A percentile compares a stretch with the other conserved stretches of the same genome.
phyloP scores from a whole-genome alignment of 2,113 vertebrate genomes.

The Poecilia latipinna region DNA sequence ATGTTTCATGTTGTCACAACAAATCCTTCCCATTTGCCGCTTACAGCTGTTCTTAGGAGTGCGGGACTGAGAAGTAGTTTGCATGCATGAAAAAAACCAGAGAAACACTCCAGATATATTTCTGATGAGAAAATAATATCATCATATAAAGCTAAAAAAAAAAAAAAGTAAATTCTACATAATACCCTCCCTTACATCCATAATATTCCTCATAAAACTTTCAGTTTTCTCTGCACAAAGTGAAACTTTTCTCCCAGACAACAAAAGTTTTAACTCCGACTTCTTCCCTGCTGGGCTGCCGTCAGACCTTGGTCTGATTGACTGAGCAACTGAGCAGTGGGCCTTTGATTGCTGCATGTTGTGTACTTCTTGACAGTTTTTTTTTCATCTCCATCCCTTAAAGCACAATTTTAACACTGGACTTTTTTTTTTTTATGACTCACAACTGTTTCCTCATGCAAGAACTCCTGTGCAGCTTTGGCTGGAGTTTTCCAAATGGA shows the following conservation, averaged over 20 bases:
- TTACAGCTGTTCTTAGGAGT: too few species aligned
- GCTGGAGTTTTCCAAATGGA: conserved; percentile 4
- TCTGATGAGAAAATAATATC: too few species aligned
- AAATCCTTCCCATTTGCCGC: too few species aligned
- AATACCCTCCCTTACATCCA: too few species aligned
- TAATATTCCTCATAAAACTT: too few species aligned
- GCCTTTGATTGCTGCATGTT: conserved; percentile 36
- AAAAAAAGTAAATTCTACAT: too few species aligned
- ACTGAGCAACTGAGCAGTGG: conserved; percentile 35
- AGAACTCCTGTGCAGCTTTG: conserved; percentile 4
- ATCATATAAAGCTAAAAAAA: too few species aligned
- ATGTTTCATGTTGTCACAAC: too few species aligned
- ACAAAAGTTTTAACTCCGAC: conserved; percentile 34
- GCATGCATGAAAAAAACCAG: too few species aligned
- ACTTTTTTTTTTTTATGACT: neutral
- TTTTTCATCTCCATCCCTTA: conserved; percentile 15
- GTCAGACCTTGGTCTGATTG: conserved; percentile 45
- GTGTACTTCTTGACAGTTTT: conserved; percentile 32
- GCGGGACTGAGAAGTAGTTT: too few species aligned
- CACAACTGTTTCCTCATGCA: neutral
- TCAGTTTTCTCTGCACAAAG: neutral
- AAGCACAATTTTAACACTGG: conserved; percentile 16
- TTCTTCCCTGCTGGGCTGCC: conserved; percentile 35
- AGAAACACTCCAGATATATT: too few species aligned
- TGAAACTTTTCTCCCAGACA: conserved; percentile 22